Percentiles rank a stretch among this genome's conserved stretches.
Evolutionary conservation across 23 tunicate species (phyloP).

Genomic region (Styela plicata): DNA sequence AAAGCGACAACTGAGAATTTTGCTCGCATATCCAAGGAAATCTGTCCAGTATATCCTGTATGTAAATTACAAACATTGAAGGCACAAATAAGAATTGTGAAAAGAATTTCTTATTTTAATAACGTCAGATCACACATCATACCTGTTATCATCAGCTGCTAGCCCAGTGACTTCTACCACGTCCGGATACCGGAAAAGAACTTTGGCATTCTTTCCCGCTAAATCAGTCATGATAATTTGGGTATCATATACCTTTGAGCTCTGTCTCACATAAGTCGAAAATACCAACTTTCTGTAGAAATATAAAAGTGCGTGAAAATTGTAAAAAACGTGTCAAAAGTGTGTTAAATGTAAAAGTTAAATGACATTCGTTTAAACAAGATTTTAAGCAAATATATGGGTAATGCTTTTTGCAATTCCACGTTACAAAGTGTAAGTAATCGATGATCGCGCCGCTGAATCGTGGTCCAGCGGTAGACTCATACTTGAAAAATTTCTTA

Average conservation of each 20-base stretch:
- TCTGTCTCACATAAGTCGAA: constrained; percentile 23
- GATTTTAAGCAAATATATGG: no score
- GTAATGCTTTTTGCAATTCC: no score
- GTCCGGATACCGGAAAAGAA: constrained; percentile 37
- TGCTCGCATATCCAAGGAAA: constrained; percentile 45
- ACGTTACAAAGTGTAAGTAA: no score
- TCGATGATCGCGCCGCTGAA: no score
- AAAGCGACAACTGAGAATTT: constrained; percentile 39
- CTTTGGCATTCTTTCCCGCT: constrained; percentile 44
- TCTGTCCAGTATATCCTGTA: constrained; percentile 71
- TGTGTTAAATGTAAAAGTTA: no score
- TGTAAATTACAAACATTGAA: background rate
- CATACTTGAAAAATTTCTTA: no score
- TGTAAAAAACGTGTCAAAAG: no score
- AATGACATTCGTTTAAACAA: no score
- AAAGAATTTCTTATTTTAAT: background rate
- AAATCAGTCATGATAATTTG: constrained; percentile 34
- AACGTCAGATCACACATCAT: no score
- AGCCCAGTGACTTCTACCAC: constrained; percentile 80
- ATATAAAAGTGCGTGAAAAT: background rate
- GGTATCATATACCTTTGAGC: background rate
- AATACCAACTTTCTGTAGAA: constrained; percentile 19
- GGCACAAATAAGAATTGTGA: background rate
- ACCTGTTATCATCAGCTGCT: constrained; percentile 72
- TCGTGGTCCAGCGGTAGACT: no score